Conservation (phyloP, 2,797 vertebrate genomes). For the Typhlichthys subterraneus region DNA sequence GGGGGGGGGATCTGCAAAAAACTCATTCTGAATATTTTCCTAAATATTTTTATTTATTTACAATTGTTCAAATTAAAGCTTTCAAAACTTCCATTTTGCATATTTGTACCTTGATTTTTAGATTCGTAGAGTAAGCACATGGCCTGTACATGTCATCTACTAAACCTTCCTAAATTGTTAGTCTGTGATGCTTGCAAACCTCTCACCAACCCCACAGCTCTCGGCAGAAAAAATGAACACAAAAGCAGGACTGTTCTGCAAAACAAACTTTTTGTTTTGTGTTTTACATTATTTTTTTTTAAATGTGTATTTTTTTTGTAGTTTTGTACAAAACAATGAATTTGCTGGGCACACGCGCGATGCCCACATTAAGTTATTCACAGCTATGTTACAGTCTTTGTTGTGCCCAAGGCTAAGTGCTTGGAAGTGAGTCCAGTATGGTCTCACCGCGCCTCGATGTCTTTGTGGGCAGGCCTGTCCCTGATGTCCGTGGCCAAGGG, state of each 20-base stretch:
- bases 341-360: constrained; percentile 25
- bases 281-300: no score
- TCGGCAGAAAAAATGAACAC: constrained; percentile 75
- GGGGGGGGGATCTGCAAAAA: constrained; percentile 78
- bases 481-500: constrained; percentile 90
- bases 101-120: constrained; percentile 91
- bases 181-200: constrained; percentile 53
- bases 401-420: constrained; percentile 75
- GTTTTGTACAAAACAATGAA: constrained; percentile 69
- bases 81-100: constrained; percentile 97
- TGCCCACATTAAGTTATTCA: constrained; percentile 72
- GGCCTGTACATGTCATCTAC: constrained; percentile 88
- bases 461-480: constrained; percentile 93
- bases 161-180: constrained; percentile 70
- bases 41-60: constrained; percentile 89
- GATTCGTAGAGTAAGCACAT: constrained; percentile 84
- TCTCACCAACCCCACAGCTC: constrained; percentile 60
- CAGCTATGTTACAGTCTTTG: constrained; percentile 76
- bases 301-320: constrained; percentile 56
- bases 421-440: constrained; percentile 69
- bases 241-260: constrained; percentile 77
- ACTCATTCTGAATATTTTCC: constrained; percentile 85
- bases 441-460: constrained; percentile 93
- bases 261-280: constrained; percentile 74
- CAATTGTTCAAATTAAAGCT: constrained; percentile 99